These are phyloP conservation scores for Callipepla squamata DNA, from an alignment of 2,113 vertebrate genomes.

Conservation along the genomic window DNA sequence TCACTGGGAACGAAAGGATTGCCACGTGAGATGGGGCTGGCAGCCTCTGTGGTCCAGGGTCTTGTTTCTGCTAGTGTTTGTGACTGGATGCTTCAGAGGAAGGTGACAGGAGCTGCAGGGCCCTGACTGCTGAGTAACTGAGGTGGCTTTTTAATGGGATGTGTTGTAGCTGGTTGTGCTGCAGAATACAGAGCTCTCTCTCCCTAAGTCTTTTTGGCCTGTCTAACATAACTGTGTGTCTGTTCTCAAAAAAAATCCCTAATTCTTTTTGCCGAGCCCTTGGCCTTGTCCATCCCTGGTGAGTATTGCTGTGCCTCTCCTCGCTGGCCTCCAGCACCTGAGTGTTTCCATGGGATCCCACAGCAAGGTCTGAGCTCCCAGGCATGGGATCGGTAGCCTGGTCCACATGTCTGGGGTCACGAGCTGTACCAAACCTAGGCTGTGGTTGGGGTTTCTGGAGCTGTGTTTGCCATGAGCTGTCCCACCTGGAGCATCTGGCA, in stretches of 20 bases:
- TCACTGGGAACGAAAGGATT: neutral
- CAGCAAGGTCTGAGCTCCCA: neutral
- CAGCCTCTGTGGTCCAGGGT: neutral
- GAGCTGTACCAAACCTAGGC: accelerated
- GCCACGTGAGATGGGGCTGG: accelerated
- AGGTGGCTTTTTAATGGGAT: neutral
- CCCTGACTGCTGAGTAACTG: neutral
- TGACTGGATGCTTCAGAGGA: slow-evolving; percentile 69
- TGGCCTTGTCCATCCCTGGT: neutral
- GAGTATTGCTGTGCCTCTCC: neutral
- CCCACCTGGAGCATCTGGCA: neutral
- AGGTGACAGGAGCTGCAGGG: slow-evolving; percentile 33
- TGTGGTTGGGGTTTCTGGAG: neutral
- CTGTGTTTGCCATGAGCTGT: accelerated
- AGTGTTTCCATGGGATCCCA: neutral
- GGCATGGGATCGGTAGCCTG: neutral
- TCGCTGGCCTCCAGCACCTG: neutral
- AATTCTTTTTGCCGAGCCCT: neutral
- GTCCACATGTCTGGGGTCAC: neutral
- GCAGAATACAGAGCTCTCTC: neutral
- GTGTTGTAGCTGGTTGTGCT: neutral
- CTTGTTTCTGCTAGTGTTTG: slow-evolving; percentile 60
- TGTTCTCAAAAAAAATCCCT: neutral
- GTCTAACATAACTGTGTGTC: neutral
- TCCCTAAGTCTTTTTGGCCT: neutral